phyloP scores from a whole-genome alignment of 1,140 invertebrate species.

The Oncopodura yosiiana region DNA sequence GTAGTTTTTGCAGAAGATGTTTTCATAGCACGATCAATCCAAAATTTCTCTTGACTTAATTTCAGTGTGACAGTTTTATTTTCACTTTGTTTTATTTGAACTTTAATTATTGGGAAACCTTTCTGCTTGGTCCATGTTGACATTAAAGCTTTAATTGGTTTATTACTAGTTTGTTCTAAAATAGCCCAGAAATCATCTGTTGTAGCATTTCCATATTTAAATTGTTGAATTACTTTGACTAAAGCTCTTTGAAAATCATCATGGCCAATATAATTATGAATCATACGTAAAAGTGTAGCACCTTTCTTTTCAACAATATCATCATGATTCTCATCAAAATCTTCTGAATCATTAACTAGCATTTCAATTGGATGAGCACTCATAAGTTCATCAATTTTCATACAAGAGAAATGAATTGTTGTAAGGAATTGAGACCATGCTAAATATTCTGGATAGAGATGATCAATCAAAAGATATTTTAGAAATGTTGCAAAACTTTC shows the following conservation, averaged over 20 bases:
- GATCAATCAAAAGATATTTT: conserved; percentile 38
- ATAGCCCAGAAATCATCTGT: conserved; percentile 43
- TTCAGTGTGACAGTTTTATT: conserved; percentile 11
- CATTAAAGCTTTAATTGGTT: conserved; percentile 41
- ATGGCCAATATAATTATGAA: conserved; percentile 54
- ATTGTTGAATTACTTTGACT: conserved; percentile 46
- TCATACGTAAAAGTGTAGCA: conserved; percentile 62
- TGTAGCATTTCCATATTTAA: conserved; percentile 41
- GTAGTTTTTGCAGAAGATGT: neutral
- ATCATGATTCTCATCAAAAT: conserved; percentile 52
- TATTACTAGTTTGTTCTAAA: conserved; percentile 15
- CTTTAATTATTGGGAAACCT: conserved; percentile 46
- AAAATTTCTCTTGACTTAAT: conserved; percentile 20
- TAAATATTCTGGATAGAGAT: conserved; percentile 41
- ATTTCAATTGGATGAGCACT: conserved; percentile 50
- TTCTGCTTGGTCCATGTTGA: conserved; percentile 49
- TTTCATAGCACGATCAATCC: neutral
- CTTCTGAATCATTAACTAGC: conserved; percentile 44
- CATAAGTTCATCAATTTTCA: conserved; percentile 46
- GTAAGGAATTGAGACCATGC: conserved; percentile 45
- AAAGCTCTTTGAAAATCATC: conserved; percentile 53
- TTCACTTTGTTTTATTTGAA: conserved; percentile 4
- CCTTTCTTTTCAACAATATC: conserved; percentile 48
- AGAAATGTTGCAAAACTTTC: conserved; percentile 45
- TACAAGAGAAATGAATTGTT: conserved; percentile 41